phyloP scores from a whole-genome alignment of 64 coral and sea anemone genomes.

The Actinia equina region DNA sequence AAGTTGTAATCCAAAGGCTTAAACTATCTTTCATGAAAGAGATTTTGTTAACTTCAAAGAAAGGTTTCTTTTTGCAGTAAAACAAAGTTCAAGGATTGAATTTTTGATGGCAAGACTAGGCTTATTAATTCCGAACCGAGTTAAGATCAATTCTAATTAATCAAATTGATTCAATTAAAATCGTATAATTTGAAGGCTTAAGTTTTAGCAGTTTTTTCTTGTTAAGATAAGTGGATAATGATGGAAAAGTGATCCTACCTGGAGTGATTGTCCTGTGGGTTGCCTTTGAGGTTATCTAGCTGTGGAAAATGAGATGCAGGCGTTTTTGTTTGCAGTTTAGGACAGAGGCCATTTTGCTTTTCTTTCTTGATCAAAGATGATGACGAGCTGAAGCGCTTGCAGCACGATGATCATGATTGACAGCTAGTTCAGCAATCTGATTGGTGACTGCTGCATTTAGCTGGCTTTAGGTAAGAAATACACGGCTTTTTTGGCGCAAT shows the following conservation, averaged over 20 bases:
- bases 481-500: no score
- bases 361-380: not conserved
- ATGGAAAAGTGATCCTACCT: not conserved
- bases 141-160: not conserved
- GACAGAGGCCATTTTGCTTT: not conserved
- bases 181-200: not conserved
- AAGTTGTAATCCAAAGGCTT: not conserved
- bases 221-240: not conserved
- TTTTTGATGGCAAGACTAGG: not conserved
- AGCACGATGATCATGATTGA: not conserved
- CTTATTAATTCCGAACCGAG: not conserved
- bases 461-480: not conserved
- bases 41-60: not conserved
- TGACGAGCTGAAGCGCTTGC: not conserved
- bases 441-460: not conserved
- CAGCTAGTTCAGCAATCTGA: not conserved
- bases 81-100: not conserved
- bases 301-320: not conserved
- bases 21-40: not conserved
- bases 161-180: slow-evolving; percentile 21
- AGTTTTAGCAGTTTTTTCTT: not conserved
- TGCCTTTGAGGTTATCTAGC: not conserved
- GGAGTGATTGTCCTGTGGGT: not conserved
- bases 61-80: not conserved
- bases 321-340: not conserved